Base-by-base conservation (phyloP, 2,797 vertebrate genomes). In the Tauraco hartlaubi region DNA sequence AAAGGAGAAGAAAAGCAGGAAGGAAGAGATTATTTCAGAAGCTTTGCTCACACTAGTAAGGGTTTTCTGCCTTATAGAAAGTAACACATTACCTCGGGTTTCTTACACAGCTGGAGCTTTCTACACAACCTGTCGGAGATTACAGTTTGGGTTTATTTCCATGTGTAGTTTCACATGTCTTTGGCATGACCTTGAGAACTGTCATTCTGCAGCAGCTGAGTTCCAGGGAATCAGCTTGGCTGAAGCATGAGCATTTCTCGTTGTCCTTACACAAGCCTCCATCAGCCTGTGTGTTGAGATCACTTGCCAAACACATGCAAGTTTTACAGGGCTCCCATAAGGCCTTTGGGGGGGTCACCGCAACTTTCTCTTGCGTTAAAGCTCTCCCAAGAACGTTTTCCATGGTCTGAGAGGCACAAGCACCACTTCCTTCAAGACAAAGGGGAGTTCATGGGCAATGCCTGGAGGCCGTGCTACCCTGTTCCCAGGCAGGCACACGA, bases 1-100 rank as follows among this genome's bases (percentile, higher is more conserved):
- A 64, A 55, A 69, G 55, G 46, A 64, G 21, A 68, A 79, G 46
- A 87, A 87, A 51, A 68, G 67, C 63, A 49, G 33, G 58, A 48
- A 64, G 73, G 21, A 69, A 46, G 26, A 31, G 46, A 58, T 68
- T 19, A 51, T 74, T 96, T 84, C 21, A 46, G 51, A 29, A 80
- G 66, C 52, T 85, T 62, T 63, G 26, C 59, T 88, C 46, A 44
- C 37, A 25, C 56, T 55, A 72, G 10, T 5, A n/a, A 79, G 29
- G 4, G 7, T 21, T 91, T 87, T 56, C 43, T 67, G 25, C 72
- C 56, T 69, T 69, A 67, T 3, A 9, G 62, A 12, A 87, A 66
- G 12, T 4, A 49, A 43, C 0, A 0, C 19, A 6, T 52, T 48
- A 80, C 20, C 22, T 6, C 2, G 0, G 9, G 33, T 51, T 76